Conservation (phyloP, 2,888 invertebrate species). For the Brachynemurus nebulosus region DNA sequence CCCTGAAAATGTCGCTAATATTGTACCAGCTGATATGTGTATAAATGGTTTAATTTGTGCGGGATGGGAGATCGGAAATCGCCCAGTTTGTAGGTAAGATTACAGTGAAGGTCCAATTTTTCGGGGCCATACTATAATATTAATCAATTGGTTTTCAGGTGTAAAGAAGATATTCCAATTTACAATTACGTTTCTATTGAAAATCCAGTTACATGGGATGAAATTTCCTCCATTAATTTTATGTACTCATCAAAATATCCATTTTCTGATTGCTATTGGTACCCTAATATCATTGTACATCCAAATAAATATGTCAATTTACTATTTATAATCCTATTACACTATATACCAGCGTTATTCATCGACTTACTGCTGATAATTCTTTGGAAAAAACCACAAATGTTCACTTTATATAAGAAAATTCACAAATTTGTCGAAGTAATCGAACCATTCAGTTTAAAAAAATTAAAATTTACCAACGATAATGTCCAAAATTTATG, state of each 20-base stretch:
- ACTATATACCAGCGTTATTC: slow-evolving; percentile 45
- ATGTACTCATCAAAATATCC: slow-evolving; percentile 38
- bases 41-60: slow-evolving; percentile 55
- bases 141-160: too few species aligned
- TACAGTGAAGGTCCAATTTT: too few species aligned
- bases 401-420: slow-evolving; percentile 64
- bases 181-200: slow-evolving; percentile 75
- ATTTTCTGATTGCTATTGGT: slow-evolving; percentile 40
- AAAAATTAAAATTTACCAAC: slow-evolving; percentile 58
- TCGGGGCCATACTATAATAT: too few species aligned
- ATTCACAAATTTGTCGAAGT: slow-evolving; percentile 64
- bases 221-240: slow-evolving; percentile 41
- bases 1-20: slow-evolving; percentile 45
- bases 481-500: slow-evolving; percentile 46
- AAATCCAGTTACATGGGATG: slow-evolving; percentile 68
- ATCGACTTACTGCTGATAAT: slow-evolving; percentile 38
- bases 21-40: slow-evolving; percentile 64
- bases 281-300: slow-evolving; percentile 19
- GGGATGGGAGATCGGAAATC: slow-evolving; percentile 42
- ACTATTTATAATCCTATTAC: slow-evolving; percentile 39
- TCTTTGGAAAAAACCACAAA: slow-evolving; percentile 32
- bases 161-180: slow-evolving; percentile 34
- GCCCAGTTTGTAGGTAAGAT: slow-evolving; percentile 26
- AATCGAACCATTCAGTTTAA: slow-evolving; percentile 57
- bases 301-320: slow-evolving; percentile 27